These are phyloP conservation scores for Galaxias olidus DNA, from an alignment of 2,797 vertebrate genomes.

Conservation along the genomic window DNA sequence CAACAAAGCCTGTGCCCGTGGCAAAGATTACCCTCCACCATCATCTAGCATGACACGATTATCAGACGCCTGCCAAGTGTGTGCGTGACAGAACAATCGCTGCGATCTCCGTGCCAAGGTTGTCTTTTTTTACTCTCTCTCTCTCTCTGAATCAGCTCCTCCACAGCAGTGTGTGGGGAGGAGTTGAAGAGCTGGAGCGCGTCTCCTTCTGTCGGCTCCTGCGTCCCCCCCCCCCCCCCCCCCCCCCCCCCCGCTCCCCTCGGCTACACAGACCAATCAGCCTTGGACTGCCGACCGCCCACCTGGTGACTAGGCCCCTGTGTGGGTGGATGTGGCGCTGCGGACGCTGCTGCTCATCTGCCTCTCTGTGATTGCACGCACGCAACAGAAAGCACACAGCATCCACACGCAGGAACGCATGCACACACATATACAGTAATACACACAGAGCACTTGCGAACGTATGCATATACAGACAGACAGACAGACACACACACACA, in stretches of 20 bases:
- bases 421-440: not conserved
- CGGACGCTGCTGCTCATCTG: conserved; percentile 46
- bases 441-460: not conserved
- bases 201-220: conserved; percentile 33
- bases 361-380: conserved; percentile 30
- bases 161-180: conserved; percentile 6
- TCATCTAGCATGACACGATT: too few species aligned
- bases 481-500: not conserved
- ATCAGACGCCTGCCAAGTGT: too few species aligned
- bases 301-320: conserved; percentile 60
- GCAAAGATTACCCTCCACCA: too few species aligned
- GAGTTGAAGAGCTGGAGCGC: conserved; percentile 52
- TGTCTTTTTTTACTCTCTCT: conserved; percentile 3
- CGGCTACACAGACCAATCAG: conserved; percentile 51
- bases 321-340: conserved; percentile 49
- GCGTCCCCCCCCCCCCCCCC: conserved; percentile 23
- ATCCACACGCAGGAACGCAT: not conserved
- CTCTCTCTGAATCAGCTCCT: conserved; percentile 1
- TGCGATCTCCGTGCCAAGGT: too few species aligned
- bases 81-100: too few species aligned
- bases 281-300: conserved; percentile 48
- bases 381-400: conserved; percentile 19
- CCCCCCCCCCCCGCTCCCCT: conserved; percentile 2
- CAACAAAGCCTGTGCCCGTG: too few species aligned
- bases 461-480: not conserved